phyloP scores from a whole-genome alignment of 1,140 invertebrate genomes.

The Drosophila chauvacae region DNA sequence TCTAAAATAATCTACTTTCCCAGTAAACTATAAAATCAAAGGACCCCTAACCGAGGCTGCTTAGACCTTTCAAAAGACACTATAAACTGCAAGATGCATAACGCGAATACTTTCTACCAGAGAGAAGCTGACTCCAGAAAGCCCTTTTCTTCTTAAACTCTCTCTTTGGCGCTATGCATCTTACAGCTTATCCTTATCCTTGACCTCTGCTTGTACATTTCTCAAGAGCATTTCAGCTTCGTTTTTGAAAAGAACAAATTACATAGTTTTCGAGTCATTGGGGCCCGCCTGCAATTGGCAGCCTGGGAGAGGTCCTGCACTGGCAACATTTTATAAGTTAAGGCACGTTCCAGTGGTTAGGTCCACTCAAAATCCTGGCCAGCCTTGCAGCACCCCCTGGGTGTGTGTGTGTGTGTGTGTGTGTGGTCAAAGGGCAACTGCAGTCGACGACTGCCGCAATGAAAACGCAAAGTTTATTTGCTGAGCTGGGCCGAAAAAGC shows the following conservation, averaged over 20 bases:
- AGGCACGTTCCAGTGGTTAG: slow-evolving; percentile 77
- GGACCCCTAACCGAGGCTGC: no score
- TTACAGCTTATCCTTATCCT: background rate
- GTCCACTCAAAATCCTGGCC: slow-evolving; percentile 36
- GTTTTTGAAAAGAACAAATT: background rate
- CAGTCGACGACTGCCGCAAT: slow-evolving; percentile 69
- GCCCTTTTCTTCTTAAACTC: background rate
- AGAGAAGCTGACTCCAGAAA: background rate
- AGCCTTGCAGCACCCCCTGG: background rate
- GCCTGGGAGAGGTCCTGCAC: slow-evolving; percentile 17
- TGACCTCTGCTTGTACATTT: background rate
- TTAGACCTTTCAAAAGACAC: background rate
- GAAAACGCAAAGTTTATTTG: slow-evolving; percentile 73
- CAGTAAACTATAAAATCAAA: no score
- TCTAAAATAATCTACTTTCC: no score
- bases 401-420: background rate
- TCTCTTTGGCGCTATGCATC: background rate
- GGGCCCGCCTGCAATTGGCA: slow-evolving; percentile 61
- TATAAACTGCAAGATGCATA: background rate
- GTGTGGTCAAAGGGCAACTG: slow-evolving; percentile 43
- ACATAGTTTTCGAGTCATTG: background rate
- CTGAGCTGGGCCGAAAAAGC: slow-evolving; percentile 54
- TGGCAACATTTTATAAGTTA: slow-evolving; percentile 75
- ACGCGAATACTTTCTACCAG: background rate
- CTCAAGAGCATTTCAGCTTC: slow-evolving; percentile 14